Evolutionary conservation across 2,113 vertebrate species (phyloP), one percentile per base, ranked within the genome.

Genomic region (Vombatus ursinus): DNA sequence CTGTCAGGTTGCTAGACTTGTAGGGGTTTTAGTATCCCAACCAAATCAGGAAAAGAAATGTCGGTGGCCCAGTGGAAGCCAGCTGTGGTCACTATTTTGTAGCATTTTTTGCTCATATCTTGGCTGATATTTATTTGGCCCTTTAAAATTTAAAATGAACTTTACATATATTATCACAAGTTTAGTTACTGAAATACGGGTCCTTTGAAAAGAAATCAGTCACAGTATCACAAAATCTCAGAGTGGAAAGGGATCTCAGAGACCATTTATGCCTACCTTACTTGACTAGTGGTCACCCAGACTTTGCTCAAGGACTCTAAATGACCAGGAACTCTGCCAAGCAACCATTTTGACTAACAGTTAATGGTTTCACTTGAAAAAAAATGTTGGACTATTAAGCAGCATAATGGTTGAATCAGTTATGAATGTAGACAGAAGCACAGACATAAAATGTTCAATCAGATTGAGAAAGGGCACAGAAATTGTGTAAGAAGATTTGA

Each of bases 401-500:
- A 54, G 3, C 53, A 5, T 92, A 93, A 96, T 90, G 49, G 49
- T 51, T 91, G 95, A 96, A 90, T 52, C 91, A 97, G 37, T 54
- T 95, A 90, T 90, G 44, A 22, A 50, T 93, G n/a, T 61, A 96
- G 92, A 95, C 91, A 84, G 49, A 95, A 91, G 91, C 96, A 96
- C 92, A 37, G 37, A 44, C 37, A 77, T 77, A 77, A 77, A 22
- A 77, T 95, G 95, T 95, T 91, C 89, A 53, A 94, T 89, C 26
- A 52, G 91, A 51, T 49, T 97, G 94, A 95, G 93, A 91, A 95
- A 97, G 94, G 95, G 48, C 90, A 68, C 8, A 90, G 50, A 93
- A 96, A 90, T 90, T 95, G 48, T 95, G 52, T 84, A 84, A 94
- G 97, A 96, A 96, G 9, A 48, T 92, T 37, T 93, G 53, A 97